Base-by-base conservation (phyloP, 2,888 invertebrate genomes). In the Lysandra coridon region DNA sequence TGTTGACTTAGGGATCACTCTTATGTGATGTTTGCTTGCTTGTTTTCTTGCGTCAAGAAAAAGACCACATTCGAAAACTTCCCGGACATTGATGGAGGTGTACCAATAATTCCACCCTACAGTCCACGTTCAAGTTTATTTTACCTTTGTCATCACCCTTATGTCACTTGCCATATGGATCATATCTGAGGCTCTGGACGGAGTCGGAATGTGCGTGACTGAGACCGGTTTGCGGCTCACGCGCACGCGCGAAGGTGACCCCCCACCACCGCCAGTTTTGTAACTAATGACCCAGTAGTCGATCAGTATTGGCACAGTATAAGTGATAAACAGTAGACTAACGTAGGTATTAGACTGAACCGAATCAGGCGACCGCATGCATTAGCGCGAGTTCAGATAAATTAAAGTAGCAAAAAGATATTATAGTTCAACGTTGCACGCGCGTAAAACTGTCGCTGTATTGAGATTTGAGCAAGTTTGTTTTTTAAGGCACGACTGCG, bases 201-300 rank as follows among this genome's bases (percentile, higher is more conserved):
- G 2, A 49, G 44, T 40, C 23, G 75, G 75, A 49, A 44, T 75
- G 75, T 64, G 64, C 64, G 64, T 64, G 64, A 10, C 64, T 64
- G 64, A 23, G 64, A 64, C 64, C 64, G 64, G 64, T 64, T 64
- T 64, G 30, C 30, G 7, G 64, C 64, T 4, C 23, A 23, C 57
- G 64, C 64, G 64, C 64, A 64, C 64, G 64, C 64, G 64, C 30
- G 64, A 64, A 64, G 64, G 30, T 64, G 64, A 64, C 64, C 64
- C 64, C 23, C 64, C 64, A 64, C 64, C 64, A 30, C 23, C 30
- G 30, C 30, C 30, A 12, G 30, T 64, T 23, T 64, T 64, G 30
- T 64, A 64, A 64, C 64, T 64, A 64, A 64, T 64, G 64, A 64
- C 64, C 64, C 64, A 64, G 30, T 64, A 64, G 64, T 64, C 23